phyloP scores from a whole-genome alignment of 2,888 invertebrate species.

The Sinhomidia bicolor region DNA sequence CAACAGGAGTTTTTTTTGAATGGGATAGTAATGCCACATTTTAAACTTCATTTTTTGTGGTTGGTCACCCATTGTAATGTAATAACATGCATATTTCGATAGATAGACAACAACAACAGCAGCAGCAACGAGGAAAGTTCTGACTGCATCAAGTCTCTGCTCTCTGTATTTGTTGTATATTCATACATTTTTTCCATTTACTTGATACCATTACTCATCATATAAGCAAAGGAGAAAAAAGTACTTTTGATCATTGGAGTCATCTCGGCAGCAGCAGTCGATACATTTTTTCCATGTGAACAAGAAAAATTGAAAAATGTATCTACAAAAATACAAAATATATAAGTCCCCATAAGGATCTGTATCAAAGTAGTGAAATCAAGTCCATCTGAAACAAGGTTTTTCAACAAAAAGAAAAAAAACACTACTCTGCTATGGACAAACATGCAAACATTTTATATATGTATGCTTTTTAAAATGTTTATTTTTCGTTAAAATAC shows the following conservation, averaged over 20 bases:
- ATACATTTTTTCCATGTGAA: slow-evolving; percentile 28
- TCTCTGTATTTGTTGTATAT: no score
- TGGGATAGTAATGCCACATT: slow-evolving; percentile 45
- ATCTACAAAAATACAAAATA: background rate
- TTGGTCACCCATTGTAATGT: slow-evolving; percentile 49
- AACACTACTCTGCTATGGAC: background rate
- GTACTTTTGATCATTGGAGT: background rate
- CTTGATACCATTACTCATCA: background rate
- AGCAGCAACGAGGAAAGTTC: background rate
- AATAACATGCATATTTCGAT: slow-evolving; percentile 27
- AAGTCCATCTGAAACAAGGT: background rate
- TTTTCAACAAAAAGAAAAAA: background rate
- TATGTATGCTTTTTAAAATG: background rate
- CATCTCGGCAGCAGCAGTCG: background rate
- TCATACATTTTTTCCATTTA: slow-evolving; percentile 11
- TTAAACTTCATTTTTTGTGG: slow-evolving; percentile 50
- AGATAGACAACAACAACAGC: background rate
- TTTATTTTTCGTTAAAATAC: background rate
- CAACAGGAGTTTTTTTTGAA: slow-evolving; percentile 55
- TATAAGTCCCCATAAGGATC: background rate
- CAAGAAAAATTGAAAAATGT: slow-evolving; percentile 1
- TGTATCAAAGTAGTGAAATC: slow-evolving; percentile 5
- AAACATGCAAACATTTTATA: background rate
- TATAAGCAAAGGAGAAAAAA: background rate
- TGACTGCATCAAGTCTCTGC: background rate